Conservation (phyloP, 2,113 vertebrate genomes). For the Lagopus leucura region DNA sequence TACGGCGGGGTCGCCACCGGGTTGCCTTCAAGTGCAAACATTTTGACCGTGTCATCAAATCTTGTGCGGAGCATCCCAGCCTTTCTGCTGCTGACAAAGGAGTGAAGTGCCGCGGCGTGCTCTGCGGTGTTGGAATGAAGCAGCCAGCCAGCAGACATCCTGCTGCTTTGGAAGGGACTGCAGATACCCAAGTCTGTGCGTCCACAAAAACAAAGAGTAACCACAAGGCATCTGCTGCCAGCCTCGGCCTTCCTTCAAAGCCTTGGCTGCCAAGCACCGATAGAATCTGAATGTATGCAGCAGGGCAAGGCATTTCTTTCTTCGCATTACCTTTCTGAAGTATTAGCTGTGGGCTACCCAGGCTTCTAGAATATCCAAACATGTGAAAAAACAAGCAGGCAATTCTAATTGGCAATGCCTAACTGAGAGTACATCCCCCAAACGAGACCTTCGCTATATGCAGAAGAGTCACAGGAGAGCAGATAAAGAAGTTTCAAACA, state of each 20-base stretch:
- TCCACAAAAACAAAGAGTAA: constrained; percentile 33
- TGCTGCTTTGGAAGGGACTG: constrained; percentile 8
- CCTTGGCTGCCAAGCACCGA: background rate
- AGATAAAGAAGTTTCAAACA: background rate
- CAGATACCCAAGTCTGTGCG: constrained; percentile 45
- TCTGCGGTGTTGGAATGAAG: constrained; percentile 4
- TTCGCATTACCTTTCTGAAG: background rate
- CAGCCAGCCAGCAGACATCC: constrained; percentile 25
- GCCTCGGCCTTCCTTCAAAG: background rate
- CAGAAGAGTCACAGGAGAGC: background rate
- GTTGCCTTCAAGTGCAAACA: constrained; percentile 59
- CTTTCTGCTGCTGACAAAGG: constrained; percentile 39
- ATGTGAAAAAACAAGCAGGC: background rate
- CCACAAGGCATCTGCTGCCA: constrained; percentile 23
- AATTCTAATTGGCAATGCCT: background rate
- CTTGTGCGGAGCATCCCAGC: constrained; percentile 15
- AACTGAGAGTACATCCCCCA: background rate
- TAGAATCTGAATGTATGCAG: rapidly evolving
- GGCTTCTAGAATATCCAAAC: background rate
- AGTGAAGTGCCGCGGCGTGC: constrained; percentile 30
- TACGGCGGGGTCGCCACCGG: constrained; percentile 49
- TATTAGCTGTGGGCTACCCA: background rate
- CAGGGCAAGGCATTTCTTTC: background rate
- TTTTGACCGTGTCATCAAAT: constrained; percentile 58
- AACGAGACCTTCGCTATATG: background rate